Evolutionary conservation across 1,140 invertebrate species (phyloP).

Genomic region (Adoxophyes honmai): DNA sequence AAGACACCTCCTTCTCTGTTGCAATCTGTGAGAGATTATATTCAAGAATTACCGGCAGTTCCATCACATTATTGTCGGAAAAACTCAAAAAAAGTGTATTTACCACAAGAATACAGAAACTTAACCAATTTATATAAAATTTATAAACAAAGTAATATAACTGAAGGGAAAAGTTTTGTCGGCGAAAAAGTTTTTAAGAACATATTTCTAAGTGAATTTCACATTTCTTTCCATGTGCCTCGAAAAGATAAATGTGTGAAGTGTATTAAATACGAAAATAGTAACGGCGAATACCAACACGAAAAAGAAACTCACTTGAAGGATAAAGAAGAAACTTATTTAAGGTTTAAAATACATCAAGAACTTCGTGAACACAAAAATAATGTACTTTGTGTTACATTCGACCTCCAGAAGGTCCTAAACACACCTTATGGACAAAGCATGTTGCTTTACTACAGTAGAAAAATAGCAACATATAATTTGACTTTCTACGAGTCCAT

Average conservation of each 20-base stretch:
- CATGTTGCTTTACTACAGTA: slow-evolving; percentile 25
- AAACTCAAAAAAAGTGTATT: slow-evolving; percentile 24
- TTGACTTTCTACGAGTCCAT: slow-evolving; percentile 23
- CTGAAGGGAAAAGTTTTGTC: slow-evolving; percentile 21
- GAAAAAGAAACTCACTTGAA: neutral
- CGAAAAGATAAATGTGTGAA: slow-evolving; percentile 38
- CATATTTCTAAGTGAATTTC: slow-evolving; percentile 33
- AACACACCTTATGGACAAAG: neutral
- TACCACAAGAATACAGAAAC: slow-evolving; percentile 28
- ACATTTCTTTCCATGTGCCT: slow-evolving; percentile 37
- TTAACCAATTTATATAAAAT: slow-evolving; percentile 22
- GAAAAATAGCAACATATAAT: slow-evolving; percentile 29
- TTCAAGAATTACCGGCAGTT: slow-evolving; percentile 29
- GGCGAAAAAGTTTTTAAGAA: slow-evolving; percentile 30
- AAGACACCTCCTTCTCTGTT: slow-evolving; percentile 20
- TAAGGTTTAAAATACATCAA: neutral
- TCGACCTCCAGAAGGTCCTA: neutral
- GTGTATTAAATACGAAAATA: neutral
- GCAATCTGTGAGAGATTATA: slow-evolving; percentile 23
- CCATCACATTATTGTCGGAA: slow-evolving; percentile 32
- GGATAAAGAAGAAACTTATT: neutral
- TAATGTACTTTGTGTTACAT: neutral
- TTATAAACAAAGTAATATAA: slow-evolving; percentile 21
- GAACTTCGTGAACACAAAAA: too few relatives aligned
- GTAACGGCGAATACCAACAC: neutral